Evolutionary conservation across 2,888 invertebrate species (phyloP), one percentile per base, ranked within the genome.

Genomic region (Notodonta dromedarius): DNA sequence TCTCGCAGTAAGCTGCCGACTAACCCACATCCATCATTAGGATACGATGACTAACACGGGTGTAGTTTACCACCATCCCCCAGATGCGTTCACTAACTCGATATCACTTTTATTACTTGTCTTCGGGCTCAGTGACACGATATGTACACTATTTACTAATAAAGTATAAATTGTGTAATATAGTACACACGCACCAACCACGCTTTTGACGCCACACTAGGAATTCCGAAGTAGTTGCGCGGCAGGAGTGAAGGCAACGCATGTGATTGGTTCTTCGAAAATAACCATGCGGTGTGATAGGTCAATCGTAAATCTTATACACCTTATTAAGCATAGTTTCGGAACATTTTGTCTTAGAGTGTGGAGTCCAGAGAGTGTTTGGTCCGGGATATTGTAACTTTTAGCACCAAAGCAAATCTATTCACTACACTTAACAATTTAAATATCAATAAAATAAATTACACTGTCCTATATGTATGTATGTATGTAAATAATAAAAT

Each of bases 41-140:
- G n/a, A n/a, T 9, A 78, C 82, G 71, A 77, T 77, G 72, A 91
- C 92, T 92, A 92, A 92, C 90, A 83, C 84, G 86, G 90, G 86
- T 88, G 84, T 86, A 86, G 79, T 74, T 76, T 77, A 82, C 82
- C 84, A 83, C 79, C 76, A 72, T 70, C 75, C 65, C 76, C 78
- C 76, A 80, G 83, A 73, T 80, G 85, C 88, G 82, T 84, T 80
- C 78, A 89, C 89, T 91, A 91, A 91, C 89, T 82, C 76, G 64
- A 78, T 71, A 72, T 73, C 78, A 70, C 79, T 82, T 85, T 87
- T 88, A 84, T 88, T 90, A 89, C 90, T 88, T 86, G 85, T 88
- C 85, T 88, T 88, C 84, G 78, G 83, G 84, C 83, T 84, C 82
- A 64, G 59, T 55, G 42, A 55, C 55, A 55, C 55, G 4, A 32